These are phyloP conservation scores for Lasioglossum oenotherae DNA, from an alignment of 2,888 invertebrate species.

Conservation along the genomic window DNA sequence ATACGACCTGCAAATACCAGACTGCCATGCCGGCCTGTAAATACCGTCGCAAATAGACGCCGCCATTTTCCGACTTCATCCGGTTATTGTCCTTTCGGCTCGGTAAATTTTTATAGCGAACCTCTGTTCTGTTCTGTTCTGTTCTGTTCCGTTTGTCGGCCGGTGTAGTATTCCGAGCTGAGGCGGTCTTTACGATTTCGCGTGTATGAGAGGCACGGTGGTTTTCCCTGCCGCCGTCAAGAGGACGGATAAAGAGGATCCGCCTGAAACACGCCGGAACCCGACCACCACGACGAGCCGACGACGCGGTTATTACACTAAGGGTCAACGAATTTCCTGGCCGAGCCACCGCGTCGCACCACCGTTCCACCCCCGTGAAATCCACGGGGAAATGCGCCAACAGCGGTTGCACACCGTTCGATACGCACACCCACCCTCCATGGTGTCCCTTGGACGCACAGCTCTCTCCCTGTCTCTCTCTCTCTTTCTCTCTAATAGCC, in stretches of 20 bases:
- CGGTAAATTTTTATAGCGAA: slow-evolving; percentile 31
- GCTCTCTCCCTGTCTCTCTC: neutral
- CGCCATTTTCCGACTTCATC: slow-evolving; percentile 20
- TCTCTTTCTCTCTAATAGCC: neutral
- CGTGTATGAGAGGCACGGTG: slow-evolving; percentile 40
- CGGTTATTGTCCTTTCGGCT: slow-evolving; percentile 33
- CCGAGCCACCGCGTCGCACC: slow-evolving; percentile 55
- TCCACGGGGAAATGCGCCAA: slow-evolving; percentile 67
- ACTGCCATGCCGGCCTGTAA: neutral
- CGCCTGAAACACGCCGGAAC: slow-evolving; percentile 17
- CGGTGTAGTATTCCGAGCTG: neutral
- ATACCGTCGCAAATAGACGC: slow-evolving; percentile 13
- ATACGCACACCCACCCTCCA: slow-evolving; percentile 45
- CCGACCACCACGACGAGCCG: slow-evolving; percentile 42
- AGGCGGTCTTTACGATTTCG: slow-evolving; percentile 37
- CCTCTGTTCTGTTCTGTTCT: slow-evolving; percentile 19
- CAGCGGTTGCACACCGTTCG: slow-evolving; percentile 61
- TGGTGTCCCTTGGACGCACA: neutral
- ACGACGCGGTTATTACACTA: slow-evolving; percentile 72
- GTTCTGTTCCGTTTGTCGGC: neutral
- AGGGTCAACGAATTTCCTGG: slow-evolving; percentile 77
- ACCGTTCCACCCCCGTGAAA: slow-evolving; percentile 38
- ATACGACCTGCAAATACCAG: slow-evolving; percentile 37
- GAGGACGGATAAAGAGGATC: slow-evolving; percentile 42
- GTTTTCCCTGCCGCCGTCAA: neutral